These are phyloP conservation scores for Ara ararauna DNA, from an alignment of 2,797 vertebrate species.

Conservation along the genomic window DNA sequence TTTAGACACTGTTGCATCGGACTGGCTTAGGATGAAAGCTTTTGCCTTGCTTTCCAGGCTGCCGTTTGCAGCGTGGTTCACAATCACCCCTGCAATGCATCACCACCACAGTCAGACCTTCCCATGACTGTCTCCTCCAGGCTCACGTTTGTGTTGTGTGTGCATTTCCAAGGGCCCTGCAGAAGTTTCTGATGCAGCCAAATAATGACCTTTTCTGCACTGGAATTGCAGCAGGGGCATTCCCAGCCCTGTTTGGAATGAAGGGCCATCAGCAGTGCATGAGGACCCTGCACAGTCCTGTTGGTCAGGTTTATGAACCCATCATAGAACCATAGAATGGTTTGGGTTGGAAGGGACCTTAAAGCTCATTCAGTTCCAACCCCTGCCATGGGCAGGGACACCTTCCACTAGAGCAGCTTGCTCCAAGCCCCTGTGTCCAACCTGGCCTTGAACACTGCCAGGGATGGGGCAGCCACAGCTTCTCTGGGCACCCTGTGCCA, in stretches of 20 bases:
- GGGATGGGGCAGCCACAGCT: too few species aligned
- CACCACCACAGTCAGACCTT: not conserved
- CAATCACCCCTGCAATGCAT: not conserved
- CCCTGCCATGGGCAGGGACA: not conserved
- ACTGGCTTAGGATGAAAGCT: not conserved
- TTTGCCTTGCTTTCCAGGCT: not conserved
- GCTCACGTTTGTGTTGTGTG: not conserved
- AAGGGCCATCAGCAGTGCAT: too few species aligned
- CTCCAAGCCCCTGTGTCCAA: too few species aligned
- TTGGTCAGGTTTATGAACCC: not conserved
- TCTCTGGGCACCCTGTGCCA: too few species aligned
- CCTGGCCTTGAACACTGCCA: too few species aligned
- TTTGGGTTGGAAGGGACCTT: not conserved
- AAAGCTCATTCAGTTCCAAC: not conserved
- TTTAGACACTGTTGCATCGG: not conserved
- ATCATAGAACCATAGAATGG: not conserved
- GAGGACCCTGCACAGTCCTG: accelerated
- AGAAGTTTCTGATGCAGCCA: not conserved
- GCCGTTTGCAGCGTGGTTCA: not conserved
- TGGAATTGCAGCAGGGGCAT: not conserved
- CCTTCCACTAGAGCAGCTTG: too few species aligned
- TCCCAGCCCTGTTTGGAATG: not conserved
- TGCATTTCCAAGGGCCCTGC: not conserved
- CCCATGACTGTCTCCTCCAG: not conserved
- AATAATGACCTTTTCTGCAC: not conserved